Evolutionary conservation across 2,888 invertebrate genomes (phyloP), one percentile per base, ranked within the genome.

Genomic region (Schrankia costaestrigalis): DNA sequence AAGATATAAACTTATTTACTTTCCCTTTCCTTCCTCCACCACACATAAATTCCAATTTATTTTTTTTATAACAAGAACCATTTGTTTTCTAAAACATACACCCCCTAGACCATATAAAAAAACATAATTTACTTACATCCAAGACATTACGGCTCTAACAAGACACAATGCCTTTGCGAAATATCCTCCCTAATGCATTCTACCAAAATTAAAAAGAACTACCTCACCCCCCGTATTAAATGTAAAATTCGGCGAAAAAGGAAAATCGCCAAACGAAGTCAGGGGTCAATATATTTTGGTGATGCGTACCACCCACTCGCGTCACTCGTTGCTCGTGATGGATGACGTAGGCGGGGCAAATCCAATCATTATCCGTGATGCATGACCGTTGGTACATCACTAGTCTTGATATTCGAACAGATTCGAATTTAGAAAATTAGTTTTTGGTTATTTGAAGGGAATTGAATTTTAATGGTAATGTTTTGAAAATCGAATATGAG

Each of bases 351-450:
- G 86, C 85, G 85, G 84, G 84, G 87, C 84, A 71, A 77, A 82
- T 84, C 84, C 83, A 83, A 86, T 86, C 87, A 84, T 86, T 87
- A 86, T 81, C 80, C 78, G 68, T 86, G 86, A 86, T 83, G 85
- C 84, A 86, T 85, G 75, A 78, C 78, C 71, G 73, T 50, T 73
- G 72, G 81, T 76, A 83, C 83, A 78, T 81, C 83, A 82, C 79
- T 78, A 78, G 68, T 38, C 28, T 52, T 63, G 70, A 70, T 71
- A 70, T 69, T 32, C 15, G 30, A 39, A 34, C 26, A n/a, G 26
- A 26, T 34, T 34, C 23, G 29, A 33, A 34, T 36, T 31, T 52
- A 55, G 44, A 54, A 58, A 55, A 54, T 70, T 74, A 63, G 60
- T 72, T 73, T 60, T 73, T 72, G 41, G 11, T 23, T 6, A 17